Percentiles rank a stretch among this genome's conserved stretches.
Evolutionary conservation across 2,113 vertebrate genomes (phyloP).

Genomic region (Ctenodactylus gundi): DNA sequence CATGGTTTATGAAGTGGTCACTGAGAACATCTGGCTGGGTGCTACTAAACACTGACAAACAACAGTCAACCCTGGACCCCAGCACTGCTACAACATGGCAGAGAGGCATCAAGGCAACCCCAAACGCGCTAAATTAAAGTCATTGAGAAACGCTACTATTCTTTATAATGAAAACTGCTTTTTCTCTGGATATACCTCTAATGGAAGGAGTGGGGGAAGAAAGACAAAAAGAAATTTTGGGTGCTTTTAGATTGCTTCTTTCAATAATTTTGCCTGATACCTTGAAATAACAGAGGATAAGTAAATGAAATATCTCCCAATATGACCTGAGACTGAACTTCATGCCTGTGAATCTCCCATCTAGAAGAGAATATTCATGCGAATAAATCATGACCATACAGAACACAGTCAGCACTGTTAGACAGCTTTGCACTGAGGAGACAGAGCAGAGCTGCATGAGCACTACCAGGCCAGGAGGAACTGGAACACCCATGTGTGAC

Average conservation of each 20-base stretch:
- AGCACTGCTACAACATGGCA: neutral
- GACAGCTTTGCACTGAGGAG: fast-evolving
- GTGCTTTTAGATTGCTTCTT: neutral
- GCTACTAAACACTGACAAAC: neutral
- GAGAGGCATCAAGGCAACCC: neutral
- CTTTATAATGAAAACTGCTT: neutral
- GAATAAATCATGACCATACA: neutral
- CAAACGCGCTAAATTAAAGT: neutral
- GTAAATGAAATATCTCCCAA: neutral
- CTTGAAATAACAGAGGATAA: neutral
- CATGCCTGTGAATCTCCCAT: neutral
- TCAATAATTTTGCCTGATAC: neutral
- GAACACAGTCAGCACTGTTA: fast-evolving
- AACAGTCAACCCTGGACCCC: neutral
- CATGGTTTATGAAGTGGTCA: neutral
- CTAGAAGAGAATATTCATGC: neutral
- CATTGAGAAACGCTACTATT: neutral
- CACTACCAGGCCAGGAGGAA: fast-evolving
- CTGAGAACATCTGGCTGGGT: neutral
- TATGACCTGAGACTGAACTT: no score
- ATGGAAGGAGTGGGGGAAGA: neutral
- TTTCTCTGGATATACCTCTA: neutral
- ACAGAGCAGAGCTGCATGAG: neutral
- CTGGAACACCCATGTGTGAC: neutral
- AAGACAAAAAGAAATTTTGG: neutral